These are phyloP conservation scores for Nymphicus hollandicus DNA, from an alignment of 2,113 vertebrate genomes.

Conservation along the genomic window DNA sequence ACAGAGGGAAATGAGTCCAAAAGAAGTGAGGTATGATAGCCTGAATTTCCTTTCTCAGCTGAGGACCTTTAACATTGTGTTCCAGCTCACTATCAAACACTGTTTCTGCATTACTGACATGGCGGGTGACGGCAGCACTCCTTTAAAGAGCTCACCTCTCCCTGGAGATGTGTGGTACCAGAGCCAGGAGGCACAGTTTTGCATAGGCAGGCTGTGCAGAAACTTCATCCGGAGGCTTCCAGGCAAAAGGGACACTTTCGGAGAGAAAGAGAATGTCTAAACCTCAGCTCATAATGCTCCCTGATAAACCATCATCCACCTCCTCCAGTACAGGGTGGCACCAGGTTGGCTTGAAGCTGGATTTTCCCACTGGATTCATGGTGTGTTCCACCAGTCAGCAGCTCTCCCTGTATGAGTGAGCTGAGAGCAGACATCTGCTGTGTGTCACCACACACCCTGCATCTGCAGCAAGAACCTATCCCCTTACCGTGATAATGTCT, in stretches of 20 bases:
- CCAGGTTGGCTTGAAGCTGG: rapidly evolving
- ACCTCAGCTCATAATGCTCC: rapidly evolving
- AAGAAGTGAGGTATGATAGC: background rate
- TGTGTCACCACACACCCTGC: rapidly evolving
- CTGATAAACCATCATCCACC: rapidly evolving
- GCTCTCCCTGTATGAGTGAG: background rate
- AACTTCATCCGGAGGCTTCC: background rate
- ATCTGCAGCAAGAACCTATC: rapidly evolving
- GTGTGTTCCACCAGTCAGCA: rapidly evolving
- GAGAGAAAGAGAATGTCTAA: no score
- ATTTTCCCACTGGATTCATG: rapidly evolving
- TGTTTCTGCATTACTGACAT: background rate
- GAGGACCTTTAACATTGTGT: background rate
- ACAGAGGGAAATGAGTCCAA: background rate
- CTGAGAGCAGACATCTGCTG: rapidly evolving
- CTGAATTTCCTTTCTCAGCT: background rate
- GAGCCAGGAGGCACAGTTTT: background rate
- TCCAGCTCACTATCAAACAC: background rate
- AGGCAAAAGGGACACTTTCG: rapidly evolving
- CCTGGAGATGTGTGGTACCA: rapidly evolving
- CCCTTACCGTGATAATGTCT: rapidly evolving
- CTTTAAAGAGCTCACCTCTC: background rate
- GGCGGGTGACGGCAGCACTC: background rate
- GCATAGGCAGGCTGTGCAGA: background rate
- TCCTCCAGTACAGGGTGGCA: rapidly evolving